Evolutionary conservation across 1,140 invertebrate genomes (phyloP).

Genomic region (Teleogryllus occipitalis): DNA sequence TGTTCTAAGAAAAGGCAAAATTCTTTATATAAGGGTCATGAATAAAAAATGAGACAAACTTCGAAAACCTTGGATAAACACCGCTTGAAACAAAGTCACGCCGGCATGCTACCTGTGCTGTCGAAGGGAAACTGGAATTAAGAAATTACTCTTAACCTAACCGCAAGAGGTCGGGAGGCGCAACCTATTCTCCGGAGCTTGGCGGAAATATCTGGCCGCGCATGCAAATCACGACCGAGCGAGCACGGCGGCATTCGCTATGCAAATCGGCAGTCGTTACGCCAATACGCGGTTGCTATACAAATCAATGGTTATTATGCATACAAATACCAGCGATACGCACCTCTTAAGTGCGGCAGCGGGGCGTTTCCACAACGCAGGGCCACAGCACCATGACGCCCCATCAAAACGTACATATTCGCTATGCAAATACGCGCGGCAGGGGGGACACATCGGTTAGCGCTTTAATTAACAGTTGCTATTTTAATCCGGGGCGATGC

Average conservation of each 20-base stretch:
- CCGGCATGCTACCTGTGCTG: too few species aligned
- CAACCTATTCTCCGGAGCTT: too few species aligned
- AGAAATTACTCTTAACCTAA: too few species aligned
- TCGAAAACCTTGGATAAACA: too few species aligned
- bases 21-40: too few species aligned
- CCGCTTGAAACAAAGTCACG: too few species aligned
- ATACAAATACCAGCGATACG: slow-evolving; percentile 1
- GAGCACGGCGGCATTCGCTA: not conserved
- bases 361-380: not conserved
- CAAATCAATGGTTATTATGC: slow-evolving; percentile 5
- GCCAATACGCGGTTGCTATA: slow-evolving; percentile 3
- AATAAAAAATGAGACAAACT: too few species aligned
- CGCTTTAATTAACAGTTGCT: not conserved
- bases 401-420: not conserved
- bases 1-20: too few species aligned
- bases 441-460: not conserved
- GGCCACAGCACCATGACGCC: not conserved
- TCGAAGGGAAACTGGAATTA: too few species aligned
- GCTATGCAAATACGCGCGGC: not conserved
- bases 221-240: not conserved
- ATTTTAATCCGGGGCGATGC: not conserved
- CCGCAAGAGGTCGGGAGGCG: too few species aligned
- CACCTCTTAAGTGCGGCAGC: not conserved
- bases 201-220: not conserved
- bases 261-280: not conserved